These are phyloP conservation scores for Microctenopoma stevenorrisi DNA, from an alignment of 2,797 vertebrate species.

Conservation along the genomic window DNA sequence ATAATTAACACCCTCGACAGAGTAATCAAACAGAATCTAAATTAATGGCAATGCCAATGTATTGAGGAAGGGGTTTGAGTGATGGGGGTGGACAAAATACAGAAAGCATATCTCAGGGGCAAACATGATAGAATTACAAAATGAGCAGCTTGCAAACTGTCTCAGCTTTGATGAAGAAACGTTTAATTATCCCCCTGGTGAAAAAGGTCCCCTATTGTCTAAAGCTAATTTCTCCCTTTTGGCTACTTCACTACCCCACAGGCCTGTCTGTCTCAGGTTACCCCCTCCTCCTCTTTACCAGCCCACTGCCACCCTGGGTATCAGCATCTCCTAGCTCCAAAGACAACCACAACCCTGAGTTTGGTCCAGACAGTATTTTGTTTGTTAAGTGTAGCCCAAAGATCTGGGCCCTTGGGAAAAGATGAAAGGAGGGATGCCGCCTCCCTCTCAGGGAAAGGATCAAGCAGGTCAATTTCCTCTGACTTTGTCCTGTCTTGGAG, in stretches of 20 bases:
- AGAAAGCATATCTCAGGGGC: slow-evolving; percentile 85
- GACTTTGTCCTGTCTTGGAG: slow-evolving; percentile 84
- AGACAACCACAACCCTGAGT: slow-evolving; percentile 74
- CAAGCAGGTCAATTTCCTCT: slow-evolving; percentile 88
- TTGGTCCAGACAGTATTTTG: slow-evolving; percentile 82
- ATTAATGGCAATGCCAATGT: slow-evolving; percentile 78
- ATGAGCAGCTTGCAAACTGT: slow-evolving; percentile 95
- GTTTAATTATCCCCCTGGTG: slow-evolving; percentile 92
- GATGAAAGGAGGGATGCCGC: slow-evolving; percentile 83
- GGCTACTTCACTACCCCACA: slow-evolving; percentile 86
- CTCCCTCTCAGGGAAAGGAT: slow-evolving; percentile 83
- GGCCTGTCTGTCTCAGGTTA: slow-evolving; percentile 85
- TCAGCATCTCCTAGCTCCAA: slow-evolving; percentile 72
- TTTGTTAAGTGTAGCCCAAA: slow-evolving; percentile 86
- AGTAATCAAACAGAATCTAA: slow-evolving; percentile 86
- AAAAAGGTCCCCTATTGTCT: slow-evolving; percentile 91
- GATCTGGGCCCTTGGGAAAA: slow-evolving; percentile 80
- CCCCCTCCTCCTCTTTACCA: slow-evolving; percentile 76
- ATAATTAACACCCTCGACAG: slow-evolving; percentile 88
- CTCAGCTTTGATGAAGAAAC: slow-evolving; percentile 92
- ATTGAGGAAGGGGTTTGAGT: slow-evolving; percentile 61
- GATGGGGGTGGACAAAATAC: slow-evolving; percentile 78
- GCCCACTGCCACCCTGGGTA: slow-evolving; percentile 75
- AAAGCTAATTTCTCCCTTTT: slow-evolving; percentile 92
- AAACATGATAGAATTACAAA: slow-evolving; percentile 93